phyloP scores from a whole-genome alignment of 2,113 vertebrate species.

The Rhabdornis inornatus region DNA sequence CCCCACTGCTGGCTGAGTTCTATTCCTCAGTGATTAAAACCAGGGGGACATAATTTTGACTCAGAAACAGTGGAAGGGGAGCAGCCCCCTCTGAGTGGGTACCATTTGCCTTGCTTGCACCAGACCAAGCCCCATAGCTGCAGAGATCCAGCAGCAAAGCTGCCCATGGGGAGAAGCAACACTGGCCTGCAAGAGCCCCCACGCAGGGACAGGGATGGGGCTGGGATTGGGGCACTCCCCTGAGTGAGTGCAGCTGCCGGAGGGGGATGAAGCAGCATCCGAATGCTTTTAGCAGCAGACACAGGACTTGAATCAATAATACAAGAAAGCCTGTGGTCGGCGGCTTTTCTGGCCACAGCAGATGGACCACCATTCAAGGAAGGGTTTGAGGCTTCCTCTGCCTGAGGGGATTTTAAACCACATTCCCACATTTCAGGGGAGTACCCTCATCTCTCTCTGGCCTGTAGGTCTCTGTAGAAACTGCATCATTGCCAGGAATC shows the following conservation, averaged over 20 bases:
- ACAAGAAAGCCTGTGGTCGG: slow-evolving; percentile 57
- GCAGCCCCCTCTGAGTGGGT: neutral
- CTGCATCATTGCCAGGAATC: neutral
- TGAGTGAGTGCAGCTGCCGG: slow-evolving; percentile 3
- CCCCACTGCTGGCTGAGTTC: neutral
- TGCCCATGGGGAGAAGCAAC: neutral
- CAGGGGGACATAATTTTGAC: neutral
- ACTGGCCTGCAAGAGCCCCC: neutral
- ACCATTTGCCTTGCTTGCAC: neutral
- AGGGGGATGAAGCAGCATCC: slow-evolving; percentile 7
- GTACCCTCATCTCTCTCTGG: slow-evolving; percentile 34
- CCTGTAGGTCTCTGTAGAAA: slow-evolving; percentile 38
- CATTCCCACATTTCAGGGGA: slow-evolving; percentile 63
- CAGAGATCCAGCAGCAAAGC: neutral
- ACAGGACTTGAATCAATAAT: slow-evolving; percentile 63
- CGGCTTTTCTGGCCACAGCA: slow-evolving; percentile 60
- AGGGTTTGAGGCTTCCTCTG: slow-evolving; percentile 68
- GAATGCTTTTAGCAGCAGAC: slow-evolving; percentile 47
- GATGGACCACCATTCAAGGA: slow-evolving; percentile 69
- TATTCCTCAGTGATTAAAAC: neutral
- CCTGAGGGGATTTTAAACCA: slow-evolving; percentile 65
- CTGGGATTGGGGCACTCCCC: neutral
- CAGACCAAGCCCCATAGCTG: neutral
- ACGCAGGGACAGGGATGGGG: neutral
- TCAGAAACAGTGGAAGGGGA: neutral